Evolutionary conservation across 1,140 invertebrate species (phyloP), one percentile per base, ranked within the genome.

Genomic region (Eumeta japonica): DNA sequence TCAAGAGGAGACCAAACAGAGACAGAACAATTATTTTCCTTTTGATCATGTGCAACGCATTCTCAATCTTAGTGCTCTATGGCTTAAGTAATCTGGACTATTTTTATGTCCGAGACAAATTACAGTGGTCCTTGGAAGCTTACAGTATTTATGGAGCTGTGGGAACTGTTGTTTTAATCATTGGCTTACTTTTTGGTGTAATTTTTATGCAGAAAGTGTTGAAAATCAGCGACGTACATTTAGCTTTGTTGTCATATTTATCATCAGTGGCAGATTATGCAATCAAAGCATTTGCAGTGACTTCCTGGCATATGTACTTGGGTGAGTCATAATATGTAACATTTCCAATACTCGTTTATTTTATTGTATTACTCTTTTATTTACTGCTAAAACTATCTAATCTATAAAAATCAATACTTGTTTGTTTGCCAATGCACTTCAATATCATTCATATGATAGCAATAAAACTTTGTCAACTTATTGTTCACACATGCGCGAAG

Each of bases 251-350:
- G 7, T 61, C 67, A 0, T 75, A 62, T 34, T 13, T 73, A 3
- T 79, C 77, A 3, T 46, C 63, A 10, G 57, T 73, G 9, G 37
- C 49, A 0, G 74, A 77, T 28, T 71, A 68, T 32, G 14, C 81
- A 10, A 63, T 79, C 1, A 67, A 61, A 48, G 76, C 79, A 1
- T 77, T 84, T 15, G 79, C 82, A 3, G 57, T 52, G 2, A 60
- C 74, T 40, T 52, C 81, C 1, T 86, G 82, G 82, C 79, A 86
- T 28, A 79, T 88, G 76, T 88, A 87, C 62, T 39, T 81, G 3
- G 73, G 78, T 80, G 62, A 65, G 68, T 62, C 28, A 31, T 3
- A 20, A 4, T 10, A 3, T n/a, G n/a, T n/a, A n/a, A n/a, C n/a
- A n/a, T n/a, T n/a, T n/a, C n/a, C n/a, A n/a, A n/a, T n/a, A n/a